Conservation (phyloP, 2,113 vertebrate genomes). For the Thymallus thymallus region DNA sequence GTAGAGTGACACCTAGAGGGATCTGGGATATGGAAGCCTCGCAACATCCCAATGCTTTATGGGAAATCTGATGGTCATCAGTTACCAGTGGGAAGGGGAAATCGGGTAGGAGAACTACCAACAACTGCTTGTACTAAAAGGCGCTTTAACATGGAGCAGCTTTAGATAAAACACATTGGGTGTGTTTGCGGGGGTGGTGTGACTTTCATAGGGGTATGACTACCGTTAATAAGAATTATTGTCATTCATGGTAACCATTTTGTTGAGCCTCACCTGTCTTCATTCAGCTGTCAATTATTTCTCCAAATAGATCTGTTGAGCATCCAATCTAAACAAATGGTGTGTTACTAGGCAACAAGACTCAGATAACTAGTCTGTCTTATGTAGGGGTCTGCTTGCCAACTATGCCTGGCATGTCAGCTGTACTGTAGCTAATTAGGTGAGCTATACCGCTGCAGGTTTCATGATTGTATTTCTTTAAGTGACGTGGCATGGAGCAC, state of each 20-base stretch:
- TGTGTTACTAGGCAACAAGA: conserved; percentile 9
- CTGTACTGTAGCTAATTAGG: not conserved
- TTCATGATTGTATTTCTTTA: not conserved
- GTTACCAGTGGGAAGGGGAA: not conserved
- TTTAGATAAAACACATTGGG: not conserved
- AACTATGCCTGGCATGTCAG: not conserved
- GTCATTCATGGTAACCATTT: not conserved
- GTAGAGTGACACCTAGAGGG: conserved; percentile 39
- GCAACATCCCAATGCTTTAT: not conserved
- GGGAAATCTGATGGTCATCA: not conserved
- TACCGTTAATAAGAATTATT: too few relatives aligned
- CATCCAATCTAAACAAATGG: not conserved
- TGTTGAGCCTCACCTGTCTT: not conserved
- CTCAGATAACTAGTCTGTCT: not conserved
- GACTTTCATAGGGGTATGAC: not conserved
- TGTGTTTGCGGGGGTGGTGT: not conserved
- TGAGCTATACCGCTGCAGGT: not conserved
- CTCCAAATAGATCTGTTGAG: too few relatives aligned
- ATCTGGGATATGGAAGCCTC: not conserved
- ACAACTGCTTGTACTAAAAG: not conserved
- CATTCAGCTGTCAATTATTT: not conserved
- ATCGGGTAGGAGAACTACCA: not conserved
- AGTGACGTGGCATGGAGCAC: too few relatives aligned
- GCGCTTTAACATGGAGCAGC: not conserved
- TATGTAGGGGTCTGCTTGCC: not conserved